Base-by-base conservation (phyloP, 1,140 invertebrate species). In the Aleiodes sp. region DNA sequence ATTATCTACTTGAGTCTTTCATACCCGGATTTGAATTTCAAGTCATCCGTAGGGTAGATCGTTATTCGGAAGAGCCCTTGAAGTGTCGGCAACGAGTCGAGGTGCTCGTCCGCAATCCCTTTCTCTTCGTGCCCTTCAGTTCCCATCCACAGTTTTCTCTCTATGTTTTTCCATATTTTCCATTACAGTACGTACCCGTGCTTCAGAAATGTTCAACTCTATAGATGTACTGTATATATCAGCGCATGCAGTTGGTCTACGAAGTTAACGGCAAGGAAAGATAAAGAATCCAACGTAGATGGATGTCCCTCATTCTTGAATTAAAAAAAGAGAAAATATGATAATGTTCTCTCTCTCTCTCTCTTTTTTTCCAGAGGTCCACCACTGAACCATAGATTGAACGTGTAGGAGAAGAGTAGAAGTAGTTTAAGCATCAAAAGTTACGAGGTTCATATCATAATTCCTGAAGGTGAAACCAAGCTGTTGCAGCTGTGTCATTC, bases 171-270 rank as follows among this genome's bases (percentile, higher is more conserved):
- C 26, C 39, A 19, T 31, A 29, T 21, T 70, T 37, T 57, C 70
- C 73, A 72, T 77, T 73, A 71, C 65, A 56, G 67, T 72, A 72
- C 70, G 71, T 73, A 72, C 71, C 68, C 33, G 69, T 68, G 64
- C 29, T 65, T 68, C 28, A 66, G 63, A 76, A 76, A 71, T 71
- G 75, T 73, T 70, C 65, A 31, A 69, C 68, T 65, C 74, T 74
- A 70, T n/a, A n/a, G n/a, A n/a, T 71, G 39, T 31, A 33, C 39
- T 56, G 16, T 8, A 2, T 12, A 26, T 7, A 28, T 9, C 4
- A 26, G 33, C 26, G 26, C 28, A 31, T n/a, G 57, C 10, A 9
- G 3, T 12, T 12, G 39, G 12, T 43, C 39, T 4, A 33, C 68
- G 41, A 29, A 57, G 70, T 63, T 74, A 75, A 76, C 63, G 67